Evolutionary conservation across 2,888 invertebrate species (phyloP).

Genomic region (Chromoteleia sp.): DNA sequence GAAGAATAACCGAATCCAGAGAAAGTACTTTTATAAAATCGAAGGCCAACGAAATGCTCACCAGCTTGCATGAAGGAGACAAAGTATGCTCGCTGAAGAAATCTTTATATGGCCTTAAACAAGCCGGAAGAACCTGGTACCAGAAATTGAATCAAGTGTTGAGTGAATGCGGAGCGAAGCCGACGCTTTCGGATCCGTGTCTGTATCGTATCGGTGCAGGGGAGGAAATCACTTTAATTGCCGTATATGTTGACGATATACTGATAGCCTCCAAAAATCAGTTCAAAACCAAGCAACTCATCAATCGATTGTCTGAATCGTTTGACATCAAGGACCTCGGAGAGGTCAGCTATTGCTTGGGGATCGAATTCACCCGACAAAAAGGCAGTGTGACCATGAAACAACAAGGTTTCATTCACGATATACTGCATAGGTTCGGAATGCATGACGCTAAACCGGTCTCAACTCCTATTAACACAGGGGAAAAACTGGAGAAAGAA

Average conservation of each 20-base stretch:
- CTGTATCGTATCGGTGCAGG: constrained; percentile 36
- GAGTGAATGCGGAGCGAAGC: not conserved
- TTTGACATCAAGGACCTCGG: constrained; percentile 11
- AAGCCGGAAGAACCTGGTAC: constrained; percentile 69
- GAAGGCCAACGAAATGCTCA: constrained; percentile 1
- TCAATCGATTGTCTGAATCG: too few relatives aligned
- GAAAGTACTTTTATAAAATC: not conserved
- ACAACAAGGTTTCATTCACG: not conserved
- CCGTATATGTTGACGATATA: constrained; percentile 24
- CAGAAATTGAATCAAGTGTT: not conserved
- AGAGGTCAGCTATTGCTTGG: constrained; percentile 1
- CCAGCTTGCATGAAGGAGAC: constrained; percentile 4
- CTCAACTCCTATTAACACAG: constrained; percentile 3
- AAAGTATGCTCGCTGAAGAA: not conserved
- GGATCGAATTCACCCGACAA: not conserved
- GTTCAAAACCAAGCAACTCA: too few relatives aligned
- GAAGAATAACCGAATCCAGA: not conserved
- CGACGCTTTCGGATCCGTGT: constrained; percentile 55
- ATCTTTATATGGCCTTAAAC: constrained; percentile 70
- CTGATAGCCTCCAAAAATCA: not conserved
- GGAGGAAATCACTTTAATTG: constrained; percentile 16
- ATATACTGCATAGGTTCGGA: constrained; percentile 4
- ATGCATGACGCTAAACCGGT: constrained; percentile 40
- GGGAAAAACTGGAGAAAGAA: not conserved
- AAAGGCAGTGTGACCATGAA: not conserved